Base-by-base conservation (phyloP, 2,888 invertebrate species). In the Dolichopus griseipennis region DNA sequence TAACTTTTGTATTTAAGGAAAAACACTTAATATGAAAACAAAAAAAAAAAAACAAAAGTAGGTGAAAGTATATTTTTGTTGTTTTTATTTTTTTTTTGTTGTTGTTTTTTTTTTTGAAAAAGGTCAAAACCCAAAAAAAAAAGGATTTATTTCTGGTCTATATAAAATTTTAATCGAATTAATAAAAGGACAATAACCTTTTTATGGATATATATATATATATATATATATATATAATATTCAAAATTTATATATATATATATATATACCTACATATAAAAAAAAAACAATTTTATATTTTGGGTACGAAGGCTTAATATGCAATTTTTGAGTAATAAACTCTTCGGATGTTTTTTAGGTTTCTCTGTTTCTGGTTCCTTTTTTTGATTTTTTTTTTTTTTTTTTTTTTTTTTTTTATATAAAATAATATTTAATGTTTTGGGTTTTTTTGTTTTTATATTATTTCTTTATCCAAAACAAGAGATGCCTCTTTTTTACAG, bases 61-160 rank as follows among this genome's bases (percentile, higher is more conserved):
- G 52, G 52, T 52, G 52, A 52, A 52, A 52, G 52, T 52, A 52
- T 52, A 6, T 18, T 52, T 43, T 43, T 6, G 43, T 43, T 43
- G 43, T 43, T 43, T 9, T 37, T 43, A 3, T 43, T 43, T 52
- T 37, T 18, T 52, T 52, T 52, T 52, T 52, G 52, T 52, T 52
- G 43, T 52, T 52, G 15, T 52, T 52, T n/a, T 43, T 43, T 43
- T 5, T 52, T 52, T 52, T 52, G 52, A 52, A 52, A 52, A 52
- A 52, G 52, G 52, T 52, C 52, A 52, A 52, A 52, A 52, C 52
- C 52, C 18, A 52, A 52, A 52, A 52, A 37, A 37, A 52, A 52
- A 52, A 52, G 52, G 52, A 52, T 52, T 52, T 52, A 52, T 52
- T 52, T 52, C 52, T 52, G 52, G 52, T 52, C 52, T 52, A 52